A percentile compares a stretch with the other conserved stretches of the same genome.
Conservation (phyloP, 2,797 vertebrate species). For the Sebastes minor region DNA sequence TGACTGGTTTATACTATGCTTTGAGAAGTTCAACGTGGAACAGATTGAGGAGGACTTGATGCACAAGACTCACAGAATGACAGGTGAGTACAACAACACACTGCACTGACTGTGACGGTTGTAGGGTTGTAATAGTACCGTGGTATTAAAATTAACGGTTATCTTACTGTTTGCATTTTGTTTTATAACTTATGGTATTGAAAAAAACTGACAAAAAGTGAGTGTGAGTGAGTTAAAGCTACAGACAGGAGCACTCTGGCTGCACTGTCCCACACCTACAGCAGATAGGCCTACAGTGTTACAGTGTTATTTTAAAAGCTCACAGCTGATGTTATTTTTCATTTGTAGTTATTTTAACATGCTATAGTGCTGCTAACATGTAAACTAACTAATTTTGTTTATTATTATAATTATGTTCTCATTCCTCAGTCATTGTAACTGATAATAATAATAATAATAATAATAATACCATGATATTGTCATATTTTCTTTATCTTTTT, state of each 20-base stretch:
- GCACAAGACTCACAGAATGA: not conserved
- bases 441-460: not conserved
- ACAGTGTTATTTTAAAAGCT: not conserved
- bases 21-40: not conserved
- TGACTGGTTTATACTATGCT: not conserved
- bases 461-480: not conserved
- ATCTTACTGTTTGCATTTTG: too few species aligned
- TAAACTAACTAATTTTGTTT: not conserved
- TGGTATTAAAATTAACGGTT: too few species aligned
- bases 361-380: not conserved
- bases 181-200: too few species aligned
- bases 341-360: not conserved
- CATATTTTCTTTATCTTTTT: not conserved
- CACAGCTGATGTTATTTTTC: not conserved
- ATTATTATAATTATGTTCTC: not conserved
- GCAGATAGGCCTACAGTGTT: accelerated
- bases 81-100: not conserved
- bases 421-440: not conserved
- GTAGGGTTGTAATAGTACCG: not conserved
- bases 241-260: not conserved
- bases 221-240: not conserved
- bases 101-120: not conserved
- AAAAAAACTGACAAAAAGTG: not conserved
- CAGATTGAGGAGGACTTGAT: not conserved
- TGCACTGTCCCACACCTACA: not conserved